Conservation (phyloP, 2,113 vertebrate species). For the Phaethornis superciliosus region DNA sequence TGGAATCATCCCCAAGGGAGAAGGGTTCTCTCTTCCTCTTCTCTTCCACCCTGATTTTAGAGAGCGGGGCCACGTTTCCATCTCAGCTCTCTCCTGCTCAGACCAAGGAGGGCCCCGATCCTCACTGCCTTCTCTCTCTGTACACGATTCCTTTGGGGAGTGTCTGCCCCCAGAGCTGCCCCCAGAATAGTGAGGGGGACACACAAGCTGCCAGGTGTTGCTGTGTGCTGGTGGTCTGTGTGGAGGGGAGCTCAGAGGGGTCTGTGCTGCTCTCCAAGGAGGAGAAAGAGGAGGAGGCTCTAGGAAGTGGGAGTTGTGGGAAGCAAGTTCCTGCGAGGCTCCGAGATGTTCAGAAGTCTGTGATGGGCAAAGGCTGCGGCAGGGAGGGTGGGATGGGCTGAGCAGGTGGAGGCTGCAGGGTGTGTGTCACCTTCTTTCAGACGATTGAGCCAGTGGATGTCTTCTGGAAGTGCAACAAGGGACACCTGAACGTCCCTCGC, state of each 20-base stretch:
- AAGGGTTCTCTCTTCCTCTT: background rate
- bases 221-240: background rate
- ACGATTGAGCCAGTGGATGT: too few species aligned
- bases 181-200: background rate
- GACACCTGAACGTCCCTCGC: too few species aligned
- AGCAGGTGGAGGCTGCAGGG: too few species aligned
- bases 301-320: too few species aligned
- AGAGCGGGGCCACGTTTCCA: background rate
- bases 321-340: too few species aligned
- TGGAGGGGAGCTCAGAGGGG: background rate
- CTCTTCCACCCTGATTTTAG: background rate
- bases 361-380: too few species aligned
- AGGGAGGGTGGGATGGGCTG: too few species aligned
- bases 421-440: too few species aligned
- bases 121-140: rapidly evolving
- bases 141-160: background rate
- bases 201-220: background rate
- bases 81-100: background rate
- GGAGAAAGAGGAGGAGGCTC: background rate
- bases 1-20: background rate
- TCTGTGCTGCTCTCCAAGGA: background rate
- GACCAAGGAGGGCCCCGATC: background rate
- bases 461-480: too few species aligned
- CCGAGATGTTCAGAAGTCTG: too few species aligned
- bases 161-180: too few species aligned